phyloP scores from a whole-genome alignment of 2,797 vertebrate species.

The Sebastes vulpes region DNA sequence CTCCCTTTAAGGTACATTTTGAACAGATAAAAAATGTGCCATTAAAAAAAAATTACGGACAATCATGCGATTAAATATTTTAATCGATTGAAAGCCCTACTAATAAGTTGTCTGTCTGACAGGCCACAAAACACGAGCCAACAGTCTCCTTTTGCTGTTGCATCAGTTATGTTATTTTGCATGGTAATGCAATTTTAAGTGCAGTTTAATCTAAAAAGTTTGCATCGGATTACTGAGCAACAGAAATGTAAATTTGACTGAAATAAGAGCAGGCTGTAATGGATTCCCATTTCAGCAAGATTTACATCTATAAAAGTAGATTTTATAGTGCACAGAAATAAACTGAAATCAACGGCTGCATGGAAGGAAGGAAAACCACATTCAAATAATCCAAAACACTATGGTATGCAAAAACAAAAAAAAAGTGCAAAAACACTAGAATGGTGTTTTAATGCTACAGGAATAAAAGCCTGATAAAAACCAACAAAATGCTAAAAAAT shows the following conservation, averaged over 20 bases:
- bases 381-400: background rate
- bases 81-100: no score
- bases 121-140: background rate
- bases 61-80: no score
- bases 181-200: background rate
- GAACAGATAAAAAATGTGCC: no score
- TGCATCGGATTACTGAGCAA: background rate
- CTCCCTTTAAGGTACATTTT: no score
- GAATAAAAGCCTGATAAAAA: background rate
- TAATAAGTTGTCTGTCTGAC: no score
- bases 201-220: background rate
- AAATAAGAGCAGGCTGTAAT: background rate
- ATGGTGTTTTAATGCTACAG: background rate
- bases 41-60: no score
- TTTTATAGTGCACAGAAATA: background rate
- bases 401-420: background rate
- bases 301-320: background rate
- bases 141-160: background rate
- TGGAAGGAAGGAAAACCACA: background rate
- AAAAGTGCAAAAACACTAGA: background rate
- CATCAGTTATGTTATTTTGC: background rate
- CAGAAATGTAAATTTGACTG: background rate
- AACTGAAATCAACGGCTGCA: background rate
- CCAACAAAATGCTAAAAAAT: constrained; percentile 4
- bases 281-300: background rate